These are phyloP conservation scores for Drosophila orosa DNA, from an alignment of 1,140 invertebrate genomes.

Conservation along the genomic window DNA sequence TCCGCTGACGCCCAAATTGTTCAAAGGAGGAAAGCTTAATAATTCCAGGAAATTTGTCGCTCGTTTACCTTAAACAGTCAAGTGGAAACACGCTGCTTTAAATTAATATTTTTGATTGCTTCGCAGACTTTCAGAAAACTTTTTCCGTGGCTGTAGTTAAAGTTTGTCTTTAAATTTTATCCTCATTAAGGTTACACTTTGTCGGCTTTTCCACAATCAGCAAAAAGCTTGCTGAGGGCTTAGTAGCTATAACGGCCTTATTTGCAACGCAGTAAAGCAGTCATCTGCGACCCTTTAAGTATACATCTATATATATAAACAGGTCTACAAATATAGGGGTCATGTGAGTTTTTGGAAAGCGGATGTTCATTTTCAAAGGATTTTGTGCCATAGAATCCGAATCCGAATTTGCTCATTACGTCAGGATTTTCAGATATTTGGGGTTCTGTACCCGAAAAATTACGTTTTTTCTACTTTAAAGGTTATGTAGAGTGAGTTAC, in stretches of 20 bases:
- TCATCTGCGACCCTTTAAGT: too few species aligned
- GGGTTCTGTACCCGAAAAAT: too few species aligned
- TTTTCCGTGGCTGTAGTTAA: slow-evolving; percentile 34
- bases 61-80: slow-evolving; percentile 27
- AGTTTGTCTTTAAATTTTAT: slow-evolving; percentile 64
- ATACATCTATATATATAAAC: too few species aligned
- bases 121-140: slow-evolving; percentile 10
- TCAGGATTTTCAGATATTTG: too few species aligned
- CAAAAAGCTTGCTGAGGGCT: background rate
- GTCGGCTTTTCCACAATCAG: slow-evolving; percentile 42
- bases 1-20: slow-evolving; percentile 52
- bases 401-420: too few species aligned
- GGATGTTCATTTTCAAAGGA: too few species aligned
- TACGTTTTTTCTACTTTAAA: too few species aligned
- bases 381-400: too few species aligned
- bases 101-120: slow-evolving; percentile 70
- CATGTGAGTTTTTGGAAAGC: too few species aligned
- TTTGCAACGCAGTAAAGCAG: too few species aligned
- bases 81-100: slow-evolving; percentile 2
- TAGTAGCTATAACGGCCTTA: background rate
- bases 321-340: too few species aligned
- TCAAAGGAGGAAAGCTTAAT: slow-evolving; percentile 42
- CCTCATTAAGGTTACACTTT: slow-evolving; percentile 41
- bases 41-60: slow-evolving; percentile 60
- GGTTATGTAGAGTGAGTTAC: too few species aligned